Evolutionary conservation across 2,797 vertebrate species (phyloP).

Genomic region (Lacerta bilineata): DNA sequence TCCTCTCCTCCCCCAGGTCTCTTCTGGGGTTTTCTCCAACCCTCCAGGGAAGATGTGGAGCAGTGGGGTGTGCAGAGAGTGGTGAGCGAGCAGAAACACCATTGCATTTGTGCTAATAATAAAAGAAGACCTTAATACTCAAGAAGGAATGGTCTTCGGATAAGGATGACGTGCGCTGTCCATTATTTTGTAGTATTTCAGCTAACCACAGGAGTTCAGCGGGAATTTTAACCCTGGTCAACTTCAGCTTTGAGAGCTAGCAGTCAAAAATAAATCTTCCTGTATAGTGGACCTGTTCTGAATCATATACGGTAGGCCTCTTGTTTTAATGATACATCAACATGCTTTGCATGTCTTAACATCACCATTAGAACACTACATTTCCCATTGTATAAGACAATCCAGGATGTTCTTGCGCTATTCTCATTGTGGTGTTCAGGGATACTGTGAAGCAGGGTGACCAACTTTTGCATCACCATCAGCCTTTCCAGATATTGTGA

Average conservation of each 20-base stretch:
- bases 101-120: no score
- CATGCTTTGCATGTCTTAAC: no score
- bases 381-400: no score
- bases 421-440: neutral
- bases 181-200: neutral
- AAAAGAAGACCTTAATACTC: no score
- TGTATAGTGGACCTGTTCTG: neutral
- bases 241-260: neutral
- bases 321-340: no score
- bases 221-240: neutral
- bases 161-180: no score
- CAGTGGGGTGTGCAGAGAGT: no score
- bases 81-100: neutral
- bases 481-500: neutral
- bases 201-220: neutral
- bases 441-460: neutral
- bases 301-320: neutral
- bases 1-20: no score
- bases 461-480: neutral
- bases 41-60: neutral
- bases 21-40: no score
- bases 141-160: no score
- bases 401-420: neutral
- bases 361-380: no score
- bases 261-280: neutral